Evolutionary conservation across 2,888 invertebrate genomes (phyloP).

Genomic region (Pammene fasciana): DNA sequence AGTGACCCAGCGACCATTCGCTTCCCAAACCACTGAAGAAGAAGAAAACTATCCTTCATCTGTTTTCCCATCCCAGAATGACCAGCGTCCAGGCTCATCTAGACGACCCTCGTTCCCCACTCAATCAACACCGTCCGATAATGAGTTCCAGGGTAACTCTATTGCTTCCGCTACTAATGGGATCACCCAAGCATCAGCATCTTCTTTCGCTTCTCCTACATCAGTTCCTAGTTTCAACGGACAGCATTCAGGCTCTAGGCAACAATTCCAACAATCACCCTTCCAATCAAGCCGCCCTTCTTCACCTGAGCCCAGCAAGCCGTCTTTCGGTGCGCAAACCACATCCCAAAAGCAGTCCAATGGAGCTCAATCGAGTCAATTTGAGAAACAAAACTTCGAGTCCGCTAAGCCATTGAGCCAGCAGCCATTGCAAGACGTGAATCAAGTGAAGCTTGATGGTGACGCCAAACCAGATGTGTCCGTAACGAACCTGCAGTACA

Average conservation of each 20-base stretch:
- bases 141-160: slow-evolving; percentile 29
- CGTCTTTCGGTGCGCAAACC: slow-evolving; percentile 27
- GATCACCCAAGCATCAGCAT: slow-evolving; percentile 63
- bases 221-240: slow-evolving; percentile 44
- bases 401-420: slow-evolving; percentile 39
- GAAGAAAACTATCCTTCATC: slow-evolving; percentile 45
- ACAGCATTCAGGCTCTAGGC: slow-evolving; percentile 40
- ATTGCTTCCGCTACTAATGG: slow-evolving; percentile 48
- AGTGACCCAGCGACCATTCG: slow-evolving; percentile 46
- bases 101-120: slow-evolving; percentile 46
- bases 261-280: slow-evolving; percentile 39
- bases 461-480: slow-evolving; percentile 39
- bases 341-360: slow-evolving; percentile 18
- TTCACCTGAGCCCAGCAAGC: slow-evolving; percentile 17
- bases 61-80: slow-evolving; percentile 39
- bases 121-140: slow-evolving; percentile 15
- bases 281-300: slow-evolving; percentile 27
- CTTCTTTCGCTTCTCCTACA: slow-evolving; percentile 59
- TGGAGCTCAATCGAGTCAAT: slow-evolving; percentile 27
- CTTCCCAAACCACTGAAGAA: slow-evolving; percentile 39
- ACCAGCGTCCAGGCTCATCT: slow-evolving; percentile 41
- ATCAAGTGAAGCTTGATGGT: slow-evolving; percentile 41
- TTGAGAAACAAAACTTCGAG: slow-evolving; percentile 28
- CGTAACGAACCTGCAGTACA: slow-evolving; percentile 51
- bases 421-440: slow-evolving; percentile 31